Evolutionary conservation across 2,888 invertebrate genomes (phyloP), one percentile per base, ranked within the genome.

Genomic region (Phengaris arion): DNA sequence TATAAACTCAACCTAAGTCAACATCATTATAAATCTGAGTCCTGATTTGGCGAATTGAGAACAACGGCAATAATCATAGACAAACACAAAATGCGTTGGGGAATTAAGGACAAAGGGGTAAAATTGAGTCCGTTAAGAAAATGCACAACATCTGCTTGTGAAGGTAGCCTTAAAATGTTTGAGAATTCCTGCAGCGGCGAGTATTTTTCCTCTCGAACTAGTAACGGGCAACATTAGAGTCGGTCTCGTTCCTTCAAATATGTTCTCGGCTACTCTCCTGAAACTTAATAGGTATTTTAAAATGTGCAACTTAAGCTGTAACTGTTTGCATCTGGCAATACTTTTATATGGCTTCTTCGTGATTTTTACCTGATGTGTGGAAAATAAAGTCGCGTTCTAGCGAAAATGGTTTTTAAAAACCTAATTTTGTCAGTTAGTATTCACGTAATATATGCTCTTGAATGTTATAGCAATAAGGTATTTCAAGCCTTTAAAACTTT

Each of bases 271-370:
- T 54, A 72, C 72, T 72, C 77, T 74, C 74, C 75, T 74, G 75
- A 75, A 78, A 75, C 76, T 77, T 76, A 77, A 76, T 76, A 76
- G 75, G 76, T 74, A 77, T 75, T 76, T 76, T 76, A 77, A 75
- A 77, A 76, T 75, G 76, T 76, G 75, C 74, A 76, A 77, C 73
- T 76, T 74, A 74, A 70, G 76, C 78, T 77, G 75, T 78, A 76
- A 77, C 77, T 77, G 76, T 77, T 75, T 76, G 76, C 79, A 75
- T 80, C 79, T 78, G 77, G 74, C 75, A 70, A 76, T 75, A 72
- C 72, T 52, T 52, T 72, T 72, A 52, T 72, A 54, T 54, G 72
- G 54, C 72, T 72, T 72, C 13, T 13, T 52, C 72, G 52, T 72
- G 72, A 72, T 72, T 72, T 70, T 72, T 35, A 72, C 72, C 72